Percentiles rank a stretch among this genome's conserved stretches.
Conservation (phyloP, 2,797 vertebrate genomes). For the Hephaestus fuliginosus region DNA sequence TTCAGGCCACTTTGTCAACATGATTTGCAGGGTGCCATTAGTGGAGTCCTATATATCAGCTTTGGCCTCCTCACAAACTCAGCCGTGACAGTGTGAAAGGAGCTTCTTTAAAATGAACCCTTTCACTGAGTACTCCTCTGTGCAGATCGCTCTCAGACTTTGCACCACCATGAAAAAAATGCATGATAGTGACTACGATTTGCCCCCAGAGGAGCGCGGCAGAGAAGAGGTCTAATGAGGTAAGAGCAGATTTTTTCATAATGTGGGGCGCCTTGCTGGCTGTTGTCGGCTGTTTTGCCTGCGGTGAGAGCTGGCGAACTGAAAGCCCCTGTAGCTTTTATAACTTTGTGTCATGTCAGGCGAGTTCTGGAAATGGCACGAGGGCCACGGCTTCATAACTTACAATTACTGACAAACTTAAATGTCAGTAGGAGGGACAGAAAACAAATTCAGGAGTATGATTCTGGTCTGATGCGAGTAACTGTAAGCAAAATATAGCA, state of each 20-base stretch:
- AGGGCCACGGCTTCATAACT: constrained; percentile 48
- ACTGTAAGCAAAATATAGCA: neutral
- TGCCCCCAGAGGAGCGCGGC: neutral
- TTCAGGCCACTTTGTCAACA: constrained; percentile 30
- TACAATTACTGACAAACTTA: constrained; percentile 57
- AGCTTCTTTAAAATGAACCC: constrained; percentile 32
- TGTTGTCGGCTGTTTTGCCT: constrained; percentile 42
- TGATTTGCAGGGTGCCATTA: constrained; percentile 20
- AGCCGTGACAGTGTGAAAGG: constrained; percentile 42
- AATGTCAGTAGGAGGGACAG: constrained; percentile 41
- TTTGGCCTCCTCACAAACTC: constrained; percentile 50
- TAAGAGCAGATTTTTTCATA: constrained; percentile 17
- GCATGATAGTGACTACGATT: neutral
- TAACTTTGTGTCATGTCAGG: constrained; percentile 50
- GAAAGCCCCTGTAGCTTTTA: constrained; percentile 52
- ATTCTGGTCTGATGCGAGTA: neutral
- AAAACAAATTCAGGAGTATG: constrained; percentile 9
- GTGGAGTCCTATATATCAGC: constrained; percentile 57
- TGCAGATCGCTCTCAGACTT: constrained; percentile 15
- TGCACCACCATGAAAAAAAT: constrained; percentile 35
- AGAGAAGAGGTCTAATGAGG: constrained; percentile 17
- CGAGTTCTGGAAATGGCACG: constrained; percentile 50
- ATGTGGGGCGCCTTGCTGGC: constrained; percentile 54
- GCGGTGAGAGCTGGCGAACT: constrained; percentile 52
- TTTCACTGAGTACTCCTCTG: constrained; percentile 11